These are phyloP conservation scores for Onychomys arenicola DNA, from an alignment of 2,797 vertebrate species.

Conservation along the genomic window DNA sequence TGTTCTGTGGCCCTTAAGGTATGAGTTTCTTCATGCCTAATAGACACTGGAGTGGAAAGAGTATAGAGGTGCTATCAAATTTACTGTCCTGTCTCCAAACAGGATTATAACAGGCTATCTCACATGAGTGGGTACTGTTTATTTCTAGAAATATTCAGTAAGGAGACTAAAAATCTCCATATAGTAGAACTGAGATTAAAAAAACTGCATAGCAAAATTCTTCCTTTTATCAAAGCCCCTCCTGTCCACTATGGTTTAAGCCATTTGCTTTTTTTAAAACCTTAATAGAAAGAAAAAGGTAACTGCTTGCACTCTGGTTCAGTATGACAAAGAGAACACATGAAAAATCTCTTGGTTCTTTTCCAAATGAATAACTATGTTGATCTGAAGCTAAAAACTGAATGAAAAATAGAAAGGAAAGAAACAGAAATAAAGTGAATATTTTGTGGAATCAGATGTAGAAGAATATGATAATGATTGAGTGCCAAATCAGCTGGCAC, in stretches of 20 bases:
- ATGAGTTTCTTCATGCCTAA: conserved; percentile 67
- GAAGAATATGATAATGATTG: not conserved
- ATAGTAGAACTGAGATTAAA: conserved; percentile 36
- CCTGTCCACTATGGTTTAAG: conserved; percentile 49
- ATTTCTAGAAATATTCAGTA: conserved; percentile 62
- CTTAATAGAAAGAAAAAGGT: conserved; percentile 47
- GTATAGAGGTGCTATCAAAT: conserved; percentile 66
- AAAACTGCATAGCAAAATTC: not conserved
- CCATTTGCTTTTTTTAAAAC: not conserved
- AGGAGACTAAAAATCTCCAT: conserved; percentile 54
- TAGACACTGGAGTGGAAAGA: conserved; percentile 66
- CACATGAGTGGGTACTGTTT: conserved; percentile 43
- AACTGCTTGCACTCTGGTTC: conserved; percentile 17
- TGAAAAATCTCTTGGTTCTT: conserved; percentile 1
- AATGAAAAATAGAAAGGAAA: not conserved
- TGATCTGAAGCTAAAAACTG: conserved; percentile 35
- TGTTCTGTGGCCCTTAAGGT: conserved; percentile 71
- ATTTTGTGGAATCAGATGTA: conserved; percentile 13
- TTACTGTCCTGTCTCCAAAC: conserved; percentile 46
- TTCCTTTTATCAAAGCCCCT: conserved; percentile 49
- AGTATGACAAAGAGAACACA: not conserved
- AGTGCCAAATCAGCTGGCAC: not conserved
- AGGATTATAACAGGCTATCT: conserved; percentile 60
- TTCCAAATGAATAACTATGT: conserved; percentile 37
- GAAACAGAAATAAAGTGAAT: conserved; percentile 24